Evolutionary conservation across 2,797 vertebrate genomes (phyloP), one percentile per base, ranked within the genome.

Genomic region (Danio aesculapii): DNA sequence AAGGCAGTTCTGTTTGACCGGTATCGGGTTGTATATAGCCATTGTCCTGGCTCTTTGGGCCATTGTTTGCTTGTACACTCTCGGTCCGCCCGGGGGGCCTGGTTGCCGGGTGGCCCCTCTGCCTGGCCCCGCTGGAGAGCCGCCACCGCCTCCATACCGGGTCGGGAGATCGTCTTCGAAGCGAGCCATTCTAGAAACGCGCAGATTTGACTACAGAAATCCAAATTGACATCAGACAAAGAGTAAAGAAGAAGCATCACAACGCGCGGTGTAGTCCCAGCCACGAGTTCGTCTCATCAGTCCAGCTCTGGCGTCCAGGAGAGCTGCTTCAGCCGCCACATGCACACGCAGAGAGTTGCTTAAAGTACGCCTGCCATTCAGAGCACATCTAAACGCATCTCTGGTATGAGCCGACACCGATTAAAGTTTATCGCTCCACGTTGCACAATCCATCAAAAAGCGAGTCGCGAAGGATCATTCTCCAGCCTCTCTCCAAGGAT

Each of bases 21-120:
- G 97, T 47, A 97, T 98, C 82, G 97, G 98, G 92, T 98, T 98
- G 95, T 99, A 99, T 66, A 99, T 95, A 83, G 98, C 98, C 98
- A 99, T 99, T 86, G 97, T 97, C 91, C 97, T 90, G 87, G 98
- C 98, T 89, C 98, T 94, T 90, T 98, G 97, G 86, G 98, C 97
- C 95, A 98, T 98, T 70, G 96, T 94, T 88, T 98, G 97, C 89
- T 98, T 98, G 93, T 97, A 99, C 87, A 96, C 88, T 91, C 97
- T 94, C 78, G 87, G 96, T 79, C 88, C 94, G 78, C 92, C 92
- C 63, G 90, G 95, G 90, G 95, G 95, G 76, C 94, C 92, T 80
- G 95, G 92, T 90, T 91, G 92, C 91, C 95, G 90, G 89, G 47
- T 82, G 88, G 88, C 89, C 86, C 95, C 96, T 90, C 95, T 90